Evolutionary conservation across 2,888 invertebrate genomes (phyloP).

Genomic region (Galeopsomyia nigrocyanea): DNA sequence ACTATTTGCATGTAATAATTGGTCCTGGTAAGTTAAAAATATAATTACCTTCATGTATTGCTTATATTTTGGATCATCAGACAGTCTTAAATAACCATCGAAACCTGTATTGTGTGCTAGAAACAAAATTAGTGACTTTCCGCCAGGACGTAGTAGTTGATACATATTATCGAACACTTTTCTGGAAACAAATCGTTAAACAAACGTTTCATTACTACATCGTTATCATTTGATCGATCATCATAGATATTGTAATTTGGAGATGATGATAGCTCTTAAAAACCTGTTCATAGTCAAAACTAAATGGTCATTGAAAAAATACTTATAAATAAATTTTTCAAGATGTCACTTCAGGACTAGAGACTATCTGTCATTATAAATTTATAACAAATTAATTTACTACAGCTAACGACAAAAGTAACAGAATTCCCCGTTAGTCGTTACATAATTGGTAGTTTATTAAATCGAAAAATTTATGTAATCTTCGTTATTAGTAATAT

Average conservation of each 20-base stretch:
- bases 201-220: background rate
- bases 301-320: background rate
- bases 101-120: conserved; percentile 79
- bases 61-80: conserved; percentile 74
- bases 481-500: too few species aligned
- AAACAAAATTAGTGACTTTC: conserved; percentile 79
- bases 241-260: too few species aligned
- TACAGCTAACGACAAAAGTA: too few species aligned
- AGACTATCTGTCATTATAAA: too few species aligned
- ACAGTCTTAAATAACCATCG: conserved; percentile 77
- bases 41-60: conserved; percentile 73
- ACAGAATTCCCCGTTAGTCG: too few species aligned
- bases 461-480: too few species aligned
- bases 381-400: too few species aligned
- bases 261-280: background rate
- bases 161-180: conserved; percentile 77
- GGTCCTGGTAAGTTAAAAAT: conserved; percentile 17
- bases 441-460: too few species aligned
- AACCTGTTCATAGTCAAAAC: background rate
- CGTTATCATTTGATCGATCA: background rate
- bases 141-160: conserved; percentile 76
- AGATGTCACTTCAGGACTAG: background rate
- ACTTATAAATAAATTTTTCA: too few species aligned
- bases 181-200: conserved; percentile 66
- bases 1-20: too few species aligned